Evolutionary conservation across 2,113 vertebrate genomes (phyloP).

Genomic region (Osmerus eperlanus): DNA sequence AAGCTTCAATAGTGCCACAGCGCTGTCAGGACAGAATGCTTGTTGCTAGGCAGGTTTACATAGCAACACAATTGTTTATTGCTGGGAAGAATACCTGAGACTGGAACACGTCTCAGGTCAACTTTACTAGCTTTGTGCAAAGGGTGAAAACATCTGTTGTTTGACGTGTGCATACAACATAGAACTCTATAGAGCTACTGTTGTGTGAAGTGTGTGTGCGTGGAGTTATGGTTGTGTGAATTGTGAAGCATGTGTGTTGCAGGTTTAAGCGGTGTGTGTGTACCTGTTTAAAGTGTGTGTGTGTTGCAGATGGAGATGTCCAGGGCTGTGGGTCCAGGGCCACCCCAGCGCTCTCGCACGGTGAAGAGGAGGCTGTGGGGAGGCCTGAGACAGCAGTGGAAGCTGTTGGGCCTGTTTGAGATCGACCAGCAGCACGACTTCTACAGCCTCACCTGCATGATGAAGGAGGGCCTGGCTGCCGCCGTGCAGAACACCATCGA

Average conservation of each 20-base stretch:
- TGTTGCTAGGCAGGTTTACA: no score
- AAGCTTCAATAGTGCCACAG: neutral
- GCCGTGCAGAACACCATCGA: slow-evolving; percentile 74
- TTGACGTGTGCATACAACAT: no score
- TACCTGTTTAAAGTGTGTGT: slow-evolving; percentile 7
- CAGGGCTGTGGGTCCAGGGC: neutral
- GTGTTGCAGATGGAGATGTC: slow-evolving; percentile 45
- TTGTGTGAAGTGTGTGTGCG: no score
- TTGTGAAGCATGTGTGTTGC: no score
- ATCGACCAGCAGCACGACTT: slow-evolving; percentile 80
- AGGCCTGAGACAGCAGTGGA: slow-evolving; percentile 75
- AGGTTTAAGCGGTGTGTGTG: neutral
- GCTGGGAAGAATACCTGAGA: no score
- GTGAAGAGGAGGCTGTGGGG: slow-evolving; percentile 65
- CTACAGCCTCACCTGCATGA: slow-evolving; percentile 77
- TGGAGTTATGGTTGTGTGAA: no score
- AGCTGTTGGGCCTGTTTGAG: slow-evolving; percentile 84
- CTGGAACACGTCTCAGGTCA: no score
- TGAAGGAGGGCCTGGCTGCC: slow-evolving; percentile 80
- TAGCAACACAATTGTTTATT: no score
- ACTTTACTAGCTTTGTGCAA: no score
- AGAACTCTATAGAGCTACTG: no score
- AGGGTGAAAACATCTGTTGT: no score
- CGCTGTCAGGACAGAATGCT: no score
- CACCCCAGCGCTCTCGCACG: neutral